A percentile compares a stretch with the other conserved stretches of the same genome.
Evolutionary conservation across 2,113 vertebrate genomes (phyloP).

Genomic region (Dicentrarchus labrax): DNA sequence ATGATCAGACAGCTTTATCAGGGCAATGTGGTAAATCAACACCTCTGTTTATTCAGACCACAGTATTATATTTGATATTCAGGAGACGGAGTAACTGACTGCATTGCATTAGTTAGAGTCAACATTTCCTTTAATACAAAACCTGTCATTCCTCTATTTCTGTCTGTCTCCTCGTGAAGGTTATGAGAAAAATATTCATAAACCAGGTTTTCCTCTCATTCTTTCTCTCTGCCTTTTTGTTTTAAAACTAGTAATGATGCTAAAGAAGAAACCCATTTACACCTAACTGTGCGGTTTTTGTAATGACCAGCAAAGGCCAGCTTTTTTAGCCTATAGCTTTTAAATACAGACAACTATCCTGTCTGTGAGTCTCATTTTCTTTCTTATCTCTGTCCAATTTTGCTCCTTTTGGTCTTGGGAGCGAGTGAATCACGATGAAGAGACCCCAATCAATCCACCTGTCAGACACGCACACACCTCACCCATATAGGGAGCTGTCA

Average conservation of each 20-base stretch:
- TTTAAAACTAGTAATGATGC: background rate
- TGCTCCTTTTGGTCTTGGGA: slow-evolving; percentile 1
- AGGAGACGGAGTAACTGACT: background rate
- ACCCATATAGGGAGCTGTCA: slow-evolving; percentile 13
- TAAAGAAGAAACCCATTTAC: background rate
- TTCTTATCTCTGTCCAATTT: background rate
- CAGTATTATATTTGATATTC: background rate
- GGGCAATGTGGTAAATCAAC: background rate
- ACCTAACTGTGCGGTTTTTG: slow-evolving; percentile 14
- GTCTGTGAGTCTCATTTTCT: background rate
- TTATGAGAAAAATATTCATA: background rate
- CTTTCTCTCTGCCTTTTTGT: background rate
- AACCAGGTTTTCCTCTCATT: background rate
- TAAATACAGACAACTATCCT: background rate
- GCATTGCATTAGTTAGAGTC: background rate
- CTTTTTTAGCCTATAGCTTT: slow-evolving; percentile 5
- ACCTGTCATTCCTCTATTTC: background rate
- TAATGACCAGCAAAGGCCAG: slow-evolving; percentile 1
- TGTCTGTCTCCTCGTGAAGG: background rate
- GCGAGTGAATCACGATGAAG: background rate
- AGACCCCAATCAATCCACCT: slow-evolving; percentile 1
- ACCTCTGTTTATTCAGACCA: slow-evolving; percentile 20
- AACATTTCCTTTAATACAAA: background rate
- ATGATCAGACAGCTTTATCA: background rate
- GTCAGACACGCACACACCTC: slow-evolving; percentile 1